phyloP scores from a whole-genome alignment of 2,888 invertebrate species.

The Emmelina monodactyla region DNA sequence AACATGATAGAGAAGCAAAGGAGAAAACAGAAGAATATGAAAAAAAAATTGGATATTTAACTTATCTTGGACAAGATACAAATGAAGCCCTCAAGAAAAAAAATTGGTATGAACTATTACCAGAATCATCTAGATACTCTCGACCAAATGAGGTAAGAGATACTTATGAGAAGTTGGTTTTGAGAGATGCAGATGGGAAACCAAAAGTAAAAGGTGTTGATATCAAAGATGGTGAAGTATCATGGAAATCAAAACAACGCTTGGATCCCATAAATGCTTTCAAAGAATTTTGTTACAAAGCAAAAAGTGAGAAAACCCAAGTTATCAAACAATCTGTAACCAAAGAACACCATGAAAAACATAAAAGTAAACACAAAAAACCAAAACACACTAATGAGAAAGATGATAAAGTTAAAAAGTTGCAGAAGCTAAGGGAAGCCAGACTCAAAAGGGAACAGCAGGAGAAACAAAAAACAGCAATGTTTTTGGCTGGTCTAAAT shows the following conservation, averaged over 20 bases:
- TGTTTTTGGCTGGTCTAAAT: constrained; percentile 73
- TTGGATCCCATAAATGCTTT: constrained; percentile 80
- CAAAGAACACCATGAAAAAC: constrained; percentile 6
- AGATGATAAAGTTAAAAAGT: constrained; percentile 35
- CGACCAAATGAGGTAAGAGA: constrained; percentile 40
- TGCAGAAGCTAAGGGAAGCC: constrained; percentile 77
- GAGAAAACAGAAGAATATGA: constrained; percentile 96
- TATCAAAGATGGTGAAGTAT: constrained; percentile 67
- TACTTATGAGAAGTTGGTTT: constrained; percentile 51
- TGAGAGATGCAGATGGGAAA: constrained; percentile 54
- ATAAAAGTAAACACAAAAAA: constrained; percentile 13
- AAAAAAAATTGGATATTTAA: constrained; percentile 95
- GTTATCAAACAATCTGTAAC: constrained; percentile 2
- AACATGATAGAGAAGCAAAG: constrained; percentile 89
- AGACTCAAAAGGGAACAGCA: constrained; percentile 81
- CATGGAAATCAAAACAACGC: constrained; percentile 70
- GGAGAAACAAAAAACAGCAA: constrained; percentile 77
- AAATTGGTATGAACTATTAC: constrained; percentile 88
- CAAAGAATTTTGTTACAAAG: constrained; percentile 52
- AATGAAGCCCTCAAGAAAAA: constrained; percentile 84
- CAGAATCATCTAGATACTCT: constrained; percentile 55
- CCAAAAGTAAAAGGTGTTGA: constrained; percentile 32
- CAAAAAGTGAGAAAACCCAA: constrained; percentile 7
- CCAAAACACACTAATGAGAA: constrained; percentile 19
- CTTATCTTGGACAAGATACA: constrained; percentile 93